Evolutionary conservation across 2,888 invertebrate species (phyloP), one percentile per base, ranked within the genome.

Genomic region (Tenodera sinensis): DNA sequence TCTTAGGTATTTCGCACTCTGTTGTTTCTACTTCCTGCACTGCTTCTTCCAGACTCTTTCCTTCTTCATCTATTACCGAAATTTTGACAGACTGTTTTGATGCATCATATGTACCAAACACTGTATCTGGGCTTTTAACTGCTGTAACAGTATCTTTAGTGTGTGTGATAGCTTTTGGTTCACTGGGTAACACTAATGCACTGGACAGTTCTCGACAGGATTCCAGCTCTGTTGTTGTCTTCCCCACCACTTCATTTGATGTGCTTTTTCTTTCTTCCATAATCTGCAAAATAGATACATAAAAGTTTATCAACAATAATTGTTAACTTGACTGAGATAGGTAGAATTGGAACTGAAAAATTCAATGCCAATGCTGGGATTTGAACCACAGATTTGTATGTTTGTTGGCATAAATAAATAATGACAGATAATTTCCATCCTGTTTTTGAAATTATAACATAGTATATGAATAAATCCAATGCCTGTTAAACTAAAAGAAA

Each of bases 191-290:
- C 47, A 47, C 27, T 81, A 88, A 20, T 25, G 83, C 28, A 28
- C 54, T 84, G 12, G 12, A 30, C 12, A 85, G 28, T 88, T 54
- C 91, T 95, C 95, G 92, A 97, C 94, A 91, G 97, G 97, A 93
- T 97, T 97, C 97, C 97, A 97, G 92, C 94, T 96, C 93, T 95
- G 96, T 94, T 97, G 97, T 92, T 97, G 97, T 88, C 96, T 96
- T 90, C 97, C 97, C 97, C 97, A 97, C 97, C 97, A 97, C 92
- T 96, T 96, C 92, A 95, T 20, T 71, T 20, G 54, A 25, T 71
- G 54, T 71, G 3, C 54, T 6, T 71, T 15, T 20, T 71, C 54
- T 71, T 71, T 71, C 54, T 71, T 25, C 54, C 15, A 25, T 20
- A 71, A 71, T 25, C 54, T 71, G 54, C 2, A 71, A 71, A 71